A percentile compares a stretch with the other conserved stretches of the same genome.
phyloP scores from a whole-genome alignment of 2,113 vertebrate species.

The Formicarius rufipectus region DNA sequence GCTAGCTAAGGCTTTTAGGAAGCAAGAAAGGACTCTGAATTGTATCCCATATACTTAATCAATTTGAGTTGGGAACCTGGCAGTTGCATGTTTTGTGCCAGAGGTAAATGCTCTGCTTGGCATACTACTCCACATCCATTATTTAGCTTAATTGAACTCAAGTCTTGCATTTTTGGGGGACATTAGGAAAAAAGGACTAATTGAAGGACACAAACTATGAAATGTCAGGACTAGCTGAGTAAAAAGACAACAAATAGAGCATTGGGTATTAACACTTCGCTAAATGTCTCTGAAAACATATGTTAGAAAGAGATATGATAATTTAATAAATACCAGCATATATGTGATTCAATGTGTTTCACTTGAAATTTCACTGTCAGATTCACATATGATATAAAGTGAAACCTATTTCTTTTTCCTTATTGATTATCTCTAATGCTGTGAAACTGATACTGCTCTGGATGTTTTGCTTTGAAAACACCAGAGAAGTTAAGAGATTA shows the following conservation, averaged over 20 bases:
- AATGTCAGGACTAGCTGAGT: background rate
- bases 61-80: background rate
- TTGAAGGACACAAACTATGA: background rate
- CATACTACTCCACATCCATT: background rate
- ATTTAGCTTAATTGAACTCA: background rate
- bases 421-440: background rate
- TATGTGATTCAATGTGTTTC: background rate
- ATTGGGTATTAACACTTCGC: background rate
- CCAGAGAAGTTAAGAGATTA: background rate
- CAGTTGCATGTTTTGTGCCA: background rate
- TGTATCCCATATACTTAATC: background rate
- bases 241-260: background rate
- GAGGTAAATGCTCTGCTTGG: background rate
- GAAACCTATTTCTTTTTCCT: background rate
- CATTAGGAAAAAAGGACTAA: background rate
- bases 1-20: background rate
- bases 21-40: background rate
- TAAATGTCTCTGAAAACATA: background rate
- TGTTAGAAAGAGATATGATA: background rate
- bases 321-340: background rate
- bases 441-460: background rate
- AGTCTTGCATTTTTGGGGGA: background rate
- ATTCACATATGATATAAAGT: background rate
- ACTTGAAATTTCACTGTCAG: background rate
- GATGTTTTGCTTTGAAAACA: background rate